Evolutionary conservation across 2,113 vertebrate species (phyloP).

Genomic region (Phyllostomus hastatus): DNA sequence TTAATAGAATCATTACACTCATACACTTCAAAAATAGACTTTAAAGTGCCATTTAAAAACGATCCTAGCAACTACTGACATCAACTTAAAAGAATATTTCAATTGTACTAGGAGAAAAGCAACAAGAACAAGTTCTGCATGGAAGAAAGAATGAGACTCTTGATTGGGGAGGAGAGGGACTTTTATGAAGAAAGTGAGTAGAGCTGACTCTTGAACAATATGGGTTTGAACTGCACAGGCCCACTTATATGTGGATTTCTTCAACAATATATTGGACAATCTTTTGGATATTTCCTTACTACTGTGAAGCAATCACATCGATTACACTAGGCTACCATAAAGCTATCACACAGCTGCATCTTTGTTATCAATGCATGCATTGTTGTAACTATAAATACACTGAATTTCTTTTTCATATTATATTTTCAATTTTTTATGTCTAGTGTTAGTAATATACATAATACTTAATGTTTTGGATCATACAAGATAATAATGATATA

Average conservation of each 20-base stretch:
- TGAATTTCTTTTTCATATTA: neutral
- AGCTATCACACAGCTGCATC: neutral
- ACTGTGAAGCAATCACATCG: neutral
- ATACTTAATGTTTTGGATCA: neutral
- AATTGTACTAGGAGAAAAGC: neutral
- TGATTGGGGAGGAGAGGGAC: neutral
- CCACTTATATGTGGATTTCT: neutral
- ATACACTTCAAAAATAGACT: neutral
- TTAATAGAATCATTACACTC: neutral
- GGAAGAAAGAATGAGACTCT: neutral
- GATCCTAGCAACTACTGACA: neutral
- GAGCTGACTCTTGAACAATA: neutral
- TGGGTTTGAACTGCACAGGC: neutral
- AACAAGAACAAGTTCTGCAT: neutral
- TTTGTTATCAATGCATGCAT: neutral
- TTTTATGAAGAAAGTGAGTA: neutral
- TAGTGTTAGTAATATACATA: neutral
- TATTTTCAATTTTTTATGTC: neutral
- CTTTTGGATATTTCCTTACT: neutral
- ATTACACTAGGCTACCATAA: neutral
- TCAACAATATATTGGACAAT: neutral
- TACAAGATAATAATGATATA: neutral
- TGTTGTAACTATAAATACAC: neutral
- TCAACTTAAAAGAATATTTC: neutral
- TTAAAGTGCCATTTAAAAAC: slow-evolving; percentile 15